These are phyloP conservation scores for Tortrix viridana DNA, from an alignment of 2,888 invertebrate species.

Conservation along the genomic window DNA sequence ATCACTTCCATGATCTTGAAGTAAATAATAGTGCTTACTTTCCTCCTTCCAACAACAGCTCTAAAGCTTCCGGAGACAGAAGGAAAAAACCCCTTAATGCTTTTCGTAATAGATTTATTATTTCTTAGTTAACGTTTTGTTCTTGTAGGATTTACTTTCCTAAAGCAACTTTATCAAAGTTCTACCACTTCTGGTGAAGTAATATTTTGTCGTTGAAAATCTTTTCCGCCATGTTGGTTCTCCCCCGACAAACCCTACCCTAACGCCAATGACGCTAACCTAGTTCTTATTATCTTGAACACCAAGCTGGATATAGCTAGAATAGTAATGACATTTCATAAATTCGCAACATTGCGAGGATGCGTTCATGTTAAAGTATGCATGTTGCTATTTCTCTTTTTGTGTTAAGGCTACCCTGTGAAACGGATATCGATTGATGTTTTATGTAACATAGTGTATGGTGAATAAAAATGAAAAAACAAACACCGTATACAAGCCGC, in stretches of 20 bases:
- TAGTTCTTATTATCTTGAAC: conserved; percentile 16
- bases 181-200: neutral
- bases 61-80: neutral
- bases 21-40: too few relatives aligned
- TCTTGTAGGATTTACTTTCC: neutral
- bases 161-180: neutral
- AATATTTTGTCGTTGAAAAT: conserved; percentile 4
- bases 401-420: neutral
- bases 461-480: conserved; percentile 3
- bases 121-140: neutral
- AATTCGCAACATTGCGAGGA: conserved; percentile 15
- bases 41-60: too few relatives aligned
- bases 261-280: conserved; percentile 19
- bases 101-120: neutral
- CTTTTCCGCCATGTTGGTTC: conserved; percentile 5
- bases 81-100: neutral
- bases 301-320: conserved; percentile 5
- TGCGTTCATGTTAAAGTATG: conserved; percentile 4
- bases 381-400: conserved; percentile 4
- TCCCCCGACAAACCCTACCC: conserved; percentile 2
- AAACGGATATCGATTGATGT: conserved; percentile 16
- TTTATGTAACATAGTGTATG: conserved; percentile 1
- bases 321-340: conserved; percentile 25
- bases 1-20: neutral
- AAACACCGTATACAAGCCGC: conserved; percentile 8